phyloP scores from a whole-genome alignment of 2,888 invertebrate species.

The Chloroclystis v-ata region DNA sequence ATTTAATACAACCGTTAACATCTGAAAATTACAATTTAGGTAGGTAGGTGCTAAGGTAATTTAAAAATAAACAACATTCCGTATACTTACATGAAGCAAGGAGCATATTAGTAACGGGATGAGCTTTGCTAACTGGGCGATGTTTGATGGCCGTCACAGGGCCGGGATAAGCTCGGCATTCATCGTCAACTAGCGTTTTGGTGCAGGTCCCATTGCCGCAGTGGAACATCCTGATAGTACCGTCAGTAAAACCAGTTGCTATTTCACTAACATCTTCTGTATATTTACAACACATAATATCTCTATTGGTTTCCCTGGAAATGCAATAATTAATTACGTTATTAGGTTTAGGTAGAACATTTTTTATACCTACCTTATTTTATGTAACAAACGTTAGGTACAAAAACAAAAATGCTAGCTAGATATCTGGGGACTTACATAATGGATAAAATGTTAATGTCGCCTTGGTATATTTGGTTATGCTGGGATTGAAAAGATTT shows the following conservation, averaged over 20 bases:
- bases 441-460: slow-evolving; percentile 62
- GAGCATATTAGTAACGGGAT: slow-evolving; percentile 78
- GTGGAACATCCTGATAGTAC: slow-evolving; percentile 76
- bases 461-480: slow-evolving; percentile 60
- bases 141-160: slow-evolving; percentile 80
- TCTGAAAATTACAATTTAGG: slow-evolving; percentile 55
- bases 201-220: slow-evolving; percentile 65
- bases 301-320: slow-evolving; percentile 72
- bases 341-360: too few relatives aligned
- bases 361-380: too few relatives aligned
- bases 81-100: slow-evolving; percentile 76
- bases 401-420: too few relatives aligned
- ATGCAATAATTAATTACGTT: too few relatives aligned
- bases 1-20: slow-evolving; percentile 82
- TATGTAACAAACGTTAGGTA: too few relatives aligned
- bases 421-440: slow-evolving; percentile 53
- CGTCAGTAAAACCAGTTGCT: slow-evolving; percentile 80
- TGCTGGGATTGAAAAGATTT: slow-evolving; percentile 49
- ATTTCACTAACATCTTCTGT: slow-evolving; percentile 79
- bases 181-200: slow-evolving; percentile 73
- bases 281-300: slow-evolving; percentile 78
- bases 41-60: neutral
- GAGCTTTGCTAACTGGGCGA: slow-evolving; percentile 76
- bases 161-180: slow-evolving; percentile 72
- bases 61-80: neutral